Evolutionary conservation across 2,888 invertebrate genomes (phyloP).

Genomic region (Diabrotica balteata): DNA sequence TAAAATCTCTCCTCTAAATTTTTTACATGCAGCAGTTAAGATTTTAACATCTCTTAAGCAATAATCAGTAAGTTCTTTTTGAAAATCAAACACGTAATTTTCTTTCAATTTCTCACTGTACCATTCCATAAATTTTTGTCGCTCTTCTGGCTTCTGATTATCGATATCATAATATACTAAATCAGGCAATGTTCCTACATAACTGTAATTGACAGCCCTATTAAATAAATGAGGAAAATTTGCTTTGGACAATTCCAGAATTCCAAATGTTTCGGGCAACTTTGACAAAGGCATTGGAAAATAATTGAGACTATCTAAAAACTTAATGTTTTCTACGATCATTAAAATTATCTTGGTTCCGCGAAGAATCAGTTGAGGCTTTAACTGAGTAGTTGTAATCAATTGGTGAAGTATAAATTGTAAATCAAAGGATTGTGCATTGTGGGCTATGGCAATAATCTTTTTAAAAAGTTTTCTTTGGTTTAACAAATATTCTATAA

Average conservation of each 20-base stretch:
- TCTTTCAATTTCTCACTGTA: no score
- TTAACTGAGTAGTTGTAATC: no score
- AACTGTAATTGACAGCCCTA: conserved; percentile 6
- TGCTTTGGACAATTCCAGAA: conserved; percentile 35
- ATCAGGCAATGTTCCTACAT: background rate
- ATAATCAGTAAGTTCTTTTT: conserved; percentile 44
- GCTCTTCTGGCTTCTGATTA: background rate
- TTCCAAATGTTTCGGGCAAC: conserved; percentile 37
- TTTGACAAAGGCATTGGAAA: conserved; percentile 9
- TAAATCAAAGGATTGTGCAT: no score
- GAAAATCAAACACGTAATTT: conserved; percentile 41
- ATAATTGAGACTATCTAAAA: conserved; percentile 42
- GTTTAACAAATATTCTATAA: no score
- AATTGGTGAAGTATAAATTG: no score
- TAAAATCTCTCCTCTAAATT: conserved; percentile 43
- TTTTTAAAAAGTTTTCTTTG: no score
- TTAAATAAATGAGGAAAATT: conserved; percentile 37
- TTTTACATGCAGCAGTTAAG: conserved; percentile 43
- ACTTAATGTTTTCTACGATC: conserved; percentile 26
- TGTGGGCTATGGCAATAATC: no score
- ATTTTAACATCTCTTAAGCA: conserved; percentile 44
- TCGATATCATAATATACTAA: background rate
- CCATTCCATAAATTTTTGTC: background rate
- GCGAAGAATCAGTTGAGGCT: no score
- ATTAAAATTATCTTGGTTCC: no score